phyloP scores from a whole-genome alignment of 1,140 invertebrate genomes.

The Drosophila pachea region DNA sequence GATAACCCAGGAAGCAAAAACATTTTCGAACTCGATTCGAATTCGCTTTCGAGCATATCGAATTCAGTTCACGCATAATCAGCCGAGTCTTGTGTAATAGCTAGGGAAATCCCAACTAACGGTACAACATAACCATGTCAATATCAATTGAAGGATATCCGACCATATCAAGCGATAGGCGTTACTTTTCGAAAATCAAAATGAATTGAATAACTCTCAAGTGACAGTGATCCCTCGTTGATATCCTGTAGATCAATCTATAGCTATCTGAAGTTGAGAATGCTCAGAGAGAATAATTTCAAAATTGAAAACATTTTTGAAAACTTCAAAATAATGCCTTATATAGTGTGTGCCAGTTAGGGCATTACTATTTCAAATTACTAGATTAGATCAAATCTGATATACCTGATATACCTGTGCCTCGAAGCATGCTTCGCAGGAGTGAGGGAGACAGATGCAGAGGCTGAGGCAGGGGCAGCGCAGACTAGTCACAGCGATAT shows the following conservation, averaged over 20 bases:
- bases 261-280: not conserved
- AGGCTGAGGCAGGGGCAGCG: constrained; percentile 20
- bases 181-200: not conserved
- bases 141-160: constrained; percentile 28
- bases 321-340: constrained; percentile 8
- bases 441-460: too few relatives aligned
- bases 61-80: constrained; percentile 34
- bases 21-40: not conserved
- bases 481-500: constrained; percentile 25
- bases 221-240: too few relatives aligned
- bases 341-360: constrained; percentile 45
- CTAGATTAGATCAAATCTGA: constrained; percentile 63
- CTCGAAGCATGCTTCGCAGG: constrained; percentile 45
- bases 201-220: not conserved
- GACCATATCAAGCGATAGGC: not conserved
- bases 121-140: constrained; percentile 16
- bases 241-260: too few relatives aligned
- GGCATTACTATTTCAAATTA: constrained; percentile 58
- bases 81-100: constrained; percentile 34
- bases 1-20: constrained; percentile 29
- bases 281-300: not conserved
- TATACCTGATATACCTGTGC: constrained; percentile 50
- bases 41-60: not conserved
- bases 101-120: not conserved
- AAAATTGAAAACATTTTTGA: not conserved